These are phyloP conservation scores for Meiosimyza decipiens DNA, from an alignment of 2,888 invertebrate species.

Conservation along the genomic window DNA sequence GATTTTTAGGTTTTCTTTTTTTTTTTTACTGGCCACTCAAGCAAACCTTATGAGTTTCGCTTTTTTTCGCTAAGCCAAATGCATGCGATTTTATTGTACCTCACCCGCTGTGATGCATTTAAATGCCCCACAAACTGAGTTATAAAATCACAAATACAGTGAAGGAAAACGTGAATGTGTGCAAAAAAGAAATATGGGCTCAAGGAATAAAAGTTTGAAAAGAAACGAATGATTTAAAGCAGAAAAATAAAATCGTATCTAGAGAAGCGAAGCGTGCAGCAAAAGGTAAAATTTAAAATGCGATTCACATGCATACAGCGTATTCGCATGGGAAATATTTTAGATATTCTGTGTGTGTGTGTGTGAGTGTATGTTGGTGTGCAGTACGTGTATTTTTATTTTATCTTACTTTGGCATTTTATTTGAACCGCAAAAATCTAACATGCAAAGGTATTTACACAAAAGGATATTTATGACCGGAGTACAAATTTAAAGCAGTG, in stretches of 20 bases:
- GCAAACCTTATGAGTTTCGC: too few species aligned
- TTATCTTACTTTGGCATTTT: conserved; percentile 1
- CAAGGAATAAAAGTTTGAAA: neutral
- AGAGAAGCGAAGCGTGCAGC: neutral
- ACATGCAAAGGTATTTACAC: conserved; percentile 22
- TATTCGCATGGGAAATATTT: conserved; percentile 25
- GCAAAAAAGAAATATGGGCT: neutral
- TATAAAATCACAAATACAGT: neutral
- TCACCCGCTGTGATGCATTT: neutral
- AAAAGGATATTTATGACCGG: conserved; percentile 16
- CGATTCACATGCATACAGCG: conserved; percentile 2
- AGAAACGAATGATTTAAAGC: neutral
- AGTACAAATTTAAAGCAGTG: too few species aligned
- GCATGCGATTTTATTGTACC: conserved; percentile 17
- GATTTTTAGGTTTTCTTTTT: too few species aligned
- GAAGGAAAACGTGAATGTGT: conserved; percentile 3
- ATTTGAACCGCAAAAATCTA: conserved; percentile 20
- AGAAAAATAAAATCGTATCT: neutral
- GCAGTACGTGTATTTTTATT: neutral
- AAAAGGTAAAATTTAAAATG: conserved; percentile 6
- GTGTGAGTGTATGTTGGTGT: neutral
- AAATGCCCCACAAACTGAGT: neutral
- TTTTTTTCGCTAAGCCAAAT: neutral
- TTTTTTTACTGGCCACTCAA: too few species aligned
- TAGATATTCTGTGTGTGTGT: neutral